A percentile compares a stretch with the other conserved stretches of the same genome.
Conservation (phyloP, 1,140 invertebrate species). For the Bradysia coprophila region DNA sequence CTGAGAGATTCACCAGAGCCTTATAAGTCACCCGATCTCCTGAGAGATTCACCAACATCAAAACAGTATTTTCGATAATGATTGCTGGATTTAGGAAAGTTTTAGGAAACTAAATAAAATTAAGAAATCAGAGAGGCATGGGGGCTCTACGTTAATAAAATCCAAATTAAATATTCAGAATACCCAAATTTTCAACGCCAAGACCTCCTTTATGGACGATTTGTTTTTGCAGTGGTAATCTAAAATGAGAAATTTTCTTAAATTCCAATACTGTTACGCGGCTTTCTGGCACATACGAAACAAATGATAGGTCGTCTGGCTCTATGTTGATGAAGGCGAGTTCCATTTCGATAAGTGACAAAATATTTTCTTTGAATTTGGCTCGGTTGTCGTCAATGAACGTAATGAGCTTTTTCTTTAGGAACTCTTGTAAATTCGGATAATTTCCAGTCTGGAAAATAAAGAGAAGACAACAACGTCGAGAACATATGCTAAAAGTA, state of each 20-base stretch:
- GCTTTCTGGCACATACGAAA: too few species aligned
- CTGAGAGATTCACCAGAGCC: too few species aligned
- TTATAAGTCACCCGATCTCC: too few species aligned
- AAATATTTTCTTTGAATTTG: constrained; percentile 80
- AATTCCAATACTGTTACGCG: too few species aligned
- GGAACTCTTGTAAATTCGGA: constrained; percentile 85
- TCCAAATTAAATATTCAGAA: constrained; percentile 41
- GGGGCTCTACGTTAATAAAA: constrained; percentile 32
- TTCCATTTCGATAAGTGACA: constrained; percentile 83
- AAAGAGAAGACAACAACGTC: constrained; percentile 5
- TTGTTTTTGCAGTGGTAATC: constrained; percentile 80
- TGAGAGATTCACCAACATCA: too few species aligned
- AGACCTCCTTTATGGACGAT: constrained; percentile 95
- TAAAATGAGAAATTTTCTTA: too few species aligned
- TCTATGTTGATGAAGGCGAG: constrained; percentile 98
- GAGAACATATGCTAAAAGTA: not conserved
- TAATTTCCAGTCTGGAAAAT: constrained; percentile 68
- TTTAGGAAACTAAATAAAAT: too few species aligned
- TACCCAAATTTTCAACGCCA: constrained; percentile 87
- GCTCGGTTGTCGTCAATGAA: constrained; percentile 82
- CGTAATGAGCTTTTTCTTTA: constrained; percentile 83
- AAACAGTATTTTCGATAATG: too few species aligned
- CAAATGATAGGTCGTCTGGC: too few species aligned
- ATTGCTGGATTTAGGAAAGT: too few species aligned
- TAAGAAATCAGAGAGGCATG: too few species aligned